Percentiles rank a stretch among this genome's conserved stretches.
Evolutionary conservation across 1,140 invertebrate genomes (phyloP).

Genomic region (Mercenaria mercenaria): DNA sequence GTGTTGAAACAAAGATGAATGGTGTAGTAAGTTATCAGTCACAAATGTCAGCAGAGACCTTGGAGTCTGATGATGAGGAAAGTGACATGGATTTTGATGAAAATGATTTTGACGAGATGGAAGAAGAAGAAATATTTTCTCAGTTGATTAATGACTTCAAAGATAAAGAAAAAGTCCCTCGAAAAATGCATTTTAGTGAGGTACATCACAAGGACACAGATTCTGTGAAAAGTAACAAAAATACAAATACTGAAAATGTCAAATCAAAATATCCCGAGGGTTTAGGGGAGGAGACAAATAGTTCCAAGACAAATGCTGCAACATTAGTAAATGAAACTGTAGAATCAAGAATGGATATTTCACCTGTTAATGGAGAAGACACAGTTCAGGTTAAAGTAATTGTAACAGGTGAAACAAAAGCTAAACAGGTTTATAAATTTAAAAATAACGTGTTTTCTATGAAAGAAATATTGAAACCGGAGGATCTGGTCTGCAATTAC

Average conservation of each 20-base stretch:
- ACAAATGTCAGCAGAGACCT: no score
- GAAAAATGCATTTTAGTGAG: no score
- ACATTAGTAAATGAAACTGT: background rate
- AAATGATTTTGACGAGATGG: background rate
- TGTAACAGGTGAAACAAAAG: background rate
- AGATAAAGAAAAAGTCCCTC: no score
- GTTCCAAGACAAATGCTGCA: background rate
- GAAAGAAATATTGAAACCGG: background rate
- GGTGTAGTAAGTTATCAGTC: no score
- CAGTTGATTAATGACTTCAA: background rate
- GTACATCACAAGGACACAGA: no score
- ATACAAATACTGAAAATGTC: no score
- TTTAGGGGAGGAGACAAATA: background rate
- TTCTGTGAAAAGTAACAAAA: no score
- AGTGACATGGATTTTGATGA: background rate
- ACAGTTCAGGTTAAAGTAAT: background rate
- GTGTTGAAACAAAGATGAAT: no score
- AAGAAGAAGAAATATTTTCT: background rate
- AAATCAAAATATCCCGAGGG: background rate
- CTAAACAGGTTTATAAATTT: background rate
- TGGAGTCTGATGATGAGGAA: background rate
- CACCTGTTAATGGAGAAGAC: background rate
- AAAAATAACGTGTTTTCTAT: background rate
- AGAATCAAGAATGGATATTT: background rate
- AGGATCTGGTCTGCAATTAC: background rate